Percentiles rank a stretch among this genome's conserved stretches.
Conservation (phyloP, 2,888 invertebrate species). For the Achlya flavicornis region DNA sequence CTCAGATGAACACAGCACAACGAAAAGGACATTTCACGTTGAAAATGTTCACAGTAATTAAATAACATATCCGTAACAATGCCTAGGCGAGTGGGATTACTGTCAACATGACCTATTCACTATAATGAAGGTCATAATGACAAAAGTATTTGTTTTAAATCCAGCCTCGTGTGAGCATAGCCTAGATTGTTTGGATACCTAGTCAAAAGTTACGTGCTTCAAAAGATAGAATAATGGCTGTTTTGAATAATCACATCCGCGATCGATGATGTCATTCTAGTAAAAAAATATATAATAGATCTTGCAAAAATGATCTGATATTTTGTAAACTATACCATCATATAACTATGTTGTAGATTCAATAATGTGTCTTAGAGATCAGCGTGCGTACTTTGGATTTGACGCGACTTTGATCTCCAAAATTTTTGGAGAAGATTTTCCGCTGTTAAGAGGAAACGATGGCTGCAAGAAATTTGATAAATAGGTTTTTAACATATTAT, state of each 20-base stretch:
- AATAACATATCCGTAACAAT: not conserved
- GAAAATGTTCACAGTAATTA: not conserved
- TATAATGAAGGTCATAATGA: constrained; percentile 37
- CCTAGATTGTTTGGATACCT: constrained; percentile 30
- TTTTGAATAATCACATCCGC: constrained; percentile 32
- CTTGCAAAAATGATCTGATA: constrained; percentile 2
- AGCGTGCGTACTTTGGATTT: too few species aligned
- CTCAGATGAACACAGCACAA: not conserved
- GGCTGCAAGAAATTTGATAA: too few species aligned
- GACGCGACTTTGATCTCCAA: too few species aligned
- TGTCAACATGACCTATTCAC: constrained; percentile 37
- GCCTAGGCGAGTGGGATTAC: not conserved
- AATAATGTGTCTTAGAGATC: too few species aligned
- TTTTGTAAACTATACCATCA: not conserved
- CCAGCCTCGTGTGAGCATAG: constrained; percentile 39
- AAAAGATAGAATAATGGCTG: constrained; percentile 33
- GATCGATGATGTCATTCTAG: constrained; percentile 29
- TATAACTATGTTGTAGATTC: too few species aligned
- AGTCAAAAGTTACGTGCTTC: constrained; percentile 33
- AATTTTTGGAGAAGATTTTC: too few species aligned
- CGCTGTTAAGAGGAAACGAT: too few species aligned
- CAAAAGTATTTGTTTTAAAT: constrained; percentile 46
- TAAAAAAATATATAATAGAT: constrained; percentile 17
- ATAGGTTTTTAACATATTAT: too few species aligned
- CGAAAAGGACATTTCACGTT: not conserved